Conservation (phyloP, 2,888 invertebrate genomes). For the Helobdella robusta region DNA sequence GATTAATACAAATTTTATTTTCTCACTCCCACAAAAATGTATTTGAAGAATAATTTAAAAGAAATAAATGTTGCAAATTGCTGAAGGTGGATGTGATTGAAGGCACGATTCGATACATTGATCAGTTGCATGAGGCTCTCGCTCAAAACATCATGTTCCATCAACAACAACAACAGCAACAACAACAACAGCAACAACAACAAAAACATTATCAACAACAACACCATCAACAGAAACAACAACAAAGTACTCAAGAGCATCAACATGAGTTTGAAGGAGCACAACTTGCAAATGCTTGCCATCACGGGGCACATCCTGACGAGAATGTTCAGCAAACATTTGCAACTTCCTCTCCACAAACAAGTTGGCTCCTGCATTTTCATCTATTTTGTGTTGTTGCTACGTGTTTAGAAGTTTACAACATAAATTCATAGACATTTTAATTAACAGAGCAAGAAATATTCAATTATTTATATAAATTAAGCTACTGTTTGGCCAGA, state of each 20-base stretch:
- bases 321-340: too few relatives aligned
- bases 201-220: not conserved
- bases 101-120: slow-evolving; percentile 26
- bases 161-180: slow-evolving; percentile 4
- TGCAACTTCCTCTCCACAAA: too few relatives aligned
- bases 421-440: too few relatives aligned
- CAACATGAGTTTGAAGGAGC: not conserved
- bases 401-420: too few relatives aligned
- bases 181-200: not conserved
- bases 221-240: not conserved
- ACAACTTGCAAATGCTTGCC: not conserved
- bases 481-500: too few relatives aligned
- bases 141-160: slow-evolving; percentile 13
- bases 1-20: too few relatives aligned
- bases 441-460: too few relatives aligned
- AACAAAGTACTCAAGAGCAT: not conserved
- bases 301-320: not conserved
- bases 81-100: slow-evolving; percentile 26
- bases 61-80: not conserved
- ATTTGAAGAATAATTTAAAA: not conserved
- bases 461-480: too few relatives aligned
- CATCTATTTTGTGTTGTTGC: too few relatives aligned
- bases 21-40: not conserved
- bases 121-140: slow-evolving; percentile 26
- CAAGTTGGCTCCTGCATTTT: too few relatives aligned